These are phyloP conservation scores for Rousettus leschenaultii DNA, from an alignment of 2,113 vertebrate genomes.

Conservation along the genomic window DNA sequence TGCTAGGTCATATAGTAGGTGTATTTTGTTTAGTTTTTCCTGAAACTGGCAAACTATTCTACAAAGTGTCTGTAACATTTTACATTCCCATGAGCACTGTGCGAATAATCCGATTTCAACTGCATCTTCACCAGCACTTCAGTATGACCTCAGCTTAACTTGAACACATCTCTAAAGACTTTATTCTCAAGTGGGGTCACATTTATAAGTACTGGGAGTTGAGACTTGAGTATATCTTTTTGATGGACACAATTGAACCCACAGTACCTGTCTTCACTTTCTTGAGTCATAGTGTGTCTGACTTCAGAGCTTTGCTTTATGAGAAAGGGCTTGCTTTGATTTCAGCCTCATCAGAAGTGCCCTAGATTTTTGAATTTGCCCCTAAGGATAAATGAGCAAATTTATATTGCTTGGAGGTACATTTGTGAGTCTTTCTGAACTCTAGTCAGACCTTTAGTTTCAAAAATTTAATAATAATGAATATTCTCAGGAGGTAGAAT, in stretches of 20 bases:
- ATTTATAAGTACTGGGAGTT: background rate
- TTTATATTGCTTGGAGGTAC: background rate
- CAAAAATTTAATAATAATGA: background rate
- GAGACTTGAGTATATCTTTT: background rate
- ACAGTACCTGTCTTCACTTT: background rate
- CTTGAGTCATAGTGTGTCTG: background rate
- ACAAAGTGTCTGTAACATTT: background rate
- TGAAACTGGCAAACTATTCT: background rate
- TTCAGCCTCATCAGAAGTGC: background rate
- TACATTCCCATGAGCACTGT: background rate
- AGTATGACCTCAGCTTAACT: background rate
- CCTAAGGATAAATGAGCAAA: background rate
- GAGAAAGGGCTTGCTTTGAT: background rate
- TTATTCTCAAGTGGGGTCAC: background rate
- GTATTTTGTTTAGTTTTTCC: background rate
- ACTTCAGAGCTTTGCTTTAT: background rate
- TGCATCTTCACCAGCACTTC: background rate
- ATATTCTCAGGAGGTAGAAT: background rate
- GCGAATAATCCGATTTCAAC: background rate
- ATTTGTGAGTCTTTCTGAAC: background rate
- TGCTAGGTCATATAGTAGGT: background rate
- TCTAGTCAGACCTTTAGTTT: background rate
- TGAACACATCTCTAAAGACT: background rate
- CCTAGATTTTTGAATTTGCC: background rate
- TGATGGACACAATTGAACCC: background rate